phyloP scores from a whole-genome alignment of 2,797 vertebrate species.

The Pseudochirops corinnae region DNA sequence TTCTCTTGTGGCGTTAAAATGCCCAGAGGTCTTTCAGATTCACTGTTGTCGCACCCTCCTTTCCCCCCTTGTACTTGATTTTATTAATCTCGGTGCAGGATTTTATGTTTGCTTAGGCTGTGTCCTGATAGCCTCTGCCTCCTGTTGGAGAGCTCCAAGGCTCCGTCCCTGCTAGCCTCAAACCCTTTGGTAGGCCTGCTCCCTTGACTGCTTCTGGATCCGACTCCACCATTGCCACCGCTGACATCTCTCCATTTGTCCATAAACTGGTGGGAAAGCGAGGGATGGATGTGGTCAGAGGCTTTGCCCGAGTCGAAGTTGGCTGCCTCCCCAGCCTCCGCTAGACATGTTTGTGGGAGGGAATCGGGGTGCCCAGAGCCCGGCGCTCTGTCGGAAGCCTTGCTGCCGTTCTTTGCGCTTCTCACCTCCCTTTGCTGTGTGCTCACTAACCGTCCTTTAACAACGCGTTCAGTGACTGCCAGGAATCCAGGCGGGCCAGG shows the following conservation, averaged over 20 bases:
- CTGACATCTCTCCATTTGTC: too few relatives aligned
- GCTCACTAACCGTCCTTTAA: neutral
- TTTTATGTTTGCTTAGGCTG: neutral
- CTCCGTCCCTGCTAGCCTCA: neutral
- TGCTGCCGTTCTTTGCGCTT: neutral
- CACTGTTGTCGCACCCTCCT: neutral
- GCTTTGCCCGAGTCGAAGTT: too few relatives aligned
- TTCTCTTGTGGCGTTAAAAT: neutral
- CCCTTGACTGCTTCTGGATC: neutral
- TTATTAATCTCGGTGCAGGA: neutral
- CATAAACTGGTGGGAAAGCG: neutral
- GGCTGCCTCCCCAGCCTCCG: neutral
- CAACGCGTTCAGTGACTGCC: neutral
- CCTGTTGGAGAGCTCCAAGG: neutral
- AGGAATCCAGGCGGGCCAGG: neutral
- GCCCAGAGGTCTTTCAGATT: neutral
- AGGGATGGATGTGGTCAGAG: neutral
- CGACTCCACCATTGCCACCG: neutral
- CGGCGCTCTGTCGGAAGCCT: neutral
- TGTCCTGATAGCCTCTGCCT: neutral
- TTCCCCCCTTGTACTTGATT: neutral
- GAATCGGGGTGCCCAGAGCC: neutral
- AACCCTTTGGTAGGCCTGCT: accelerated
- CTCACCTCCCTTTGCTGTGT: neutral
- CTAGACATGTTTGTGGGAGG: neutral